A percentile compares a stretch with the other conserved stretches of the same genome.
phyloP scores from a whole-genome alignment of 2,797 vertebrate genomes.

The Lindbergichthys nudifrons region DNA sequence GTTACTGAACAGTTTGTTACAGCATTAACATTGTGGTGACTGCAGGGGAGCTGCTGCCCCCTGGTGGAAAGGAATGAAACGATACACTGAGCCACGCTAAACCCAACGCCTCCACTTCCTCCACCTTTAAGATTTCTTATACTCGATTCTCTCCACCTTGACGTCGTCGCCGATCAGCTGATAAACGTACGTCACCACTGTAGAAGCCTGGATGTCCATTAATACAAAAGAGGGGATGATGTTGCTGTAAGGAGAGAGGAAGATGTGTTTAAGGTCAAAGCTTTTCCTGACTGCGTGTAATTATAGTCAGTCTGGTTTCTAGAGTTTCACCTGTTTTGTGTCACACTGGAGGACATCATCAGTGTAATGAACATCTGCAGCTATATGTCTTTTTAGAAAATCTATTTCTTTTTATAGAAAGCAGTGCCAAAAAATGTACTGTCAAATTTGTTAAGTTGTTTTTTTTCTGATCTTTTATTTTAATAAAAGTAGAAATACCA shows the following conservation, averaged over 20 bases:
- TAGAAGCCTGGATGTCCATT: slow-evolving; percentile 99
- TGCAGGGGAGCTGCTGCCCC: slow-evolving; percentile 59
- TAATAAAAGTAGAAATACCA: too few species aligned
- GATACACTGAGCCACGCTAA: slow-evolving; percentile 47
- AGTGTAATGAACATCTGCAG: not conserved
- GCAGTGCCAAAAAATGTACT: too few species aligned
- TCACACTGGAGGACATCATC: not conserved
- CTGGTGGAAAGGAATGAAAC: slow-evolving; percentile 80
- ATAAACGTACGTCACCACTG: slow-evolving; percentile 99
- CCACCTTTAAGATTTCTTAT: slow-evolving; percentile 93
- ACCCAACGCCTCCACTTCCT: not conserved
- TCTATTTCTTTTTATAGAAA: not conserved
- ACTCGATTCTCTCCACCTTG: slow-evolving; percentile 99
- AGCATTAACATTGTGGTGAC: slow-evolving; percentile 65
- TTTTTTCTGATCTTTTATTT: too few species aligned
- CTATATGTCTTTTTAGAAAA: not conserved
- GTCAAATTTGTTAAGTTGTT: too few species aligned
- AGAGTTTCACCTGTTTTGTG: not conserved
- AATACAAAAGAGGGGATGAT: slow-evolving; percentile 99
- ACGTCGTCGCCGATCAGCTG: slow-evolving; percentile 98
- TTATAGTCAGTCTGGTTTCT: slow-evolving; percentile 2
- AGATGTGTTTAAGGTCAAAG: not conserved
- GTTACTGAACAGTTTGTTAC: slow-evolving; percentile 65
- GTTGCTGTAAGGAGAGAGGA: slow-evolving; percentile 85
- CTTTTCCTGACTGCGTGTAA: not conserved